Evolutionary conservation across 2,888 invertebrate genomes (phyloP).

Genomic region (Sarcophaga variegata): DNA sequence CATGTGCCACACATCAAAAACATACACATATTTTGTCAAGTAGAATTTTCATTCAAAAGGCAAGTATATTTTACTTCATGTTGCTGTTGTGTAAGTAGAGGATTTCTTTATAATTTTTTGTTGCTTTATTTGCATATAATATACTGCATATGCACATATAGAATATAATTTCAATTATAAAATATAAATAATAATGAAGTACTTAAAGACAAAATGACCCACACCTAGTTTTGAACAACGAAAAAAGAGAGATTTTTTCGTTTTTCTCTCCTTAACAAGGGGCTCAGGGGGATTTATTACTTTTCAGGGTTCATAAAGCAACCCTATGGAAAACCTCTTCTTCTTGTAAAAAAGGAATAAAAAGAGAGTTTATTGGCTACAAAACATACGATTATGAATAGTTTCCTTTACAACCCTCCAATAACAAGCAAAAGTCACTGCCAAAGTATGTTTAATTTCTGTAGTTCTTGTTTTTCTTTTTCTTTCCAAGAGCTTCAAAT

Average conservation of each 20-base stretch:
- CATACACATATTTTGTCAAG: slow-evolving; percentile 21
- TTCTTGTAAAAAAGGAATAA: neutral
- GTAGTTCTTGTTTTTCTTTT: too few relatives aligned
- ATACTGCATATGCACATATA: too few relatives aligned
- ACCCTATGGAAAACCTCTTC: neutral
- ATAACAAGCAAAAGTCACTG: neutral
- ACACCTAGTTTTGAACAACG: slow-evolving; percentile 58
- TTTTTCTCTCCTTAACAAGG: too few relatives aligned
- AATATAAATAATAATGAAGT: slow-evolving; percentile 43
- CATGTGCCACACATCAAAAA: too few relatives aligned
- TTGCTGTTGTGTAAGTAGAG: slow-evolving; percentile 34
- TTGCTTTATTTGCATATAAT: neutral
- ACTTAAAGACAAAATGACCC: slow-evolving; percentile 62
- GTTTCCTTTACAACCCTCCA: slow-evolving; percentile 47
- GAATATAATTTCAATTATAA: neutral
- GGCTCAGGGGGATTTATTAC: neutral
- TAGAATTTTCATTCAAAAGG: slow-evolving; percentile 37
- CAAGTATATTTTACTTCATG: neutral
- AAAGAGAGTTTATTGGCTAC: slow-evolving; percentile 18
- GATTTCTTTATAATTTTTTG: neutral
- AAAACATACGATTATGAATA: slow-evolving; percentile 59
- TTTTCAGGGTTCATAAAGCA: neutral
- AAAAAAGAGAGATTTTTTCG: neutral
- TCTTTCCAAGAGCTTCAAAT: slow-evolving; percentile 21
- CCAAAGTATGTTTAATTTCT: slow-evolving; percentile 38